phyloP scores from a whole-genome alignment of 2,113 vertebrate genomes.

The Triplophysa rosa region DNA sequence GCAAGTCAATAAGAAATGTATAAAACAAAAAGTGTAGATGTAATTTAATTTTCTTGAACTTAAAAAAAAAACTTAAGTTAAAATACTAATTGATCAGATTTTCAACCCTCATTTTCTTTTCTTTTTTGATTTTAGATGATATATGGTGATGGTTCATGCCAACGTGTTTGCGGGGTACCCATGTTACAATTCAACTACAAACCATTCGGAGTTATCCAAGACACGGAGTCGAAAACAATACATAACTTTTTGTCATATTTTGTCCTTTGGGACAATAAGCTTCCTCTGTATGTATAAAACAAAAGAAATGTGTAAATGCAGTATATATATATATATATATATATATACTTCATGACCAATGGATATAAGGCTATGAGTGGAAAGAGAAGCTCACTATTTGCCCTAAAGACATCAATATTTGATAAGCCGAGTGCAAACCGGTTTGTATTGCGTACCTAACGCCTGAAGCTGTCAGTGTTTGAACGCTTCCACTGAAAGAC shows the following conservation, averaged over 20 bases:
- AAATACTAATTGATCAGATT: no score
- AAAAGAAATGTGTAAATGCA: no score
- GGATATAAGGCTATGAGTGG: slow-evolving; percentile 1
- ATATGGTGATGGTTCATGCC: background rate
- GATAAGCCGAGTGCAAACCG: slow-evolving; percentile 54
- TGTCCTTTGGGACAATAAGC: background rate
- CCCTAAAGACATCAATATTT: slow-evolving; percentile 60
- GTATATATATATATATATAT: no score
- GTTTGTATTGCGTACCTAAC: slow-evolving; percentile 51
- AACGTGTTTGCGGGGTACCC: background rate
- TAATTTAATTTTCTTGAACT: no score
- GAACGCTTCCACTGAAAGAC: slow-evolving; percentile 4
- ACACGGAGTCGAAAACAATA: background rate
- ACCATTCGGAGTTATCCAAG: no score
- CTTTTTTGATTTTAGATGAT: background rate
- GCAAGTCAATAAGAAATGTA: no score
- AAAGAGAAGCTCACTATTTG: slow-evolving; percentile 13
- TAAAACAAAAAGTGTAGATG: no score
- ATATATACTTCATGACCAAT: no score
- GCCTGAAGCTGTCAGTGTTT: slow-evolving; percentile 22
- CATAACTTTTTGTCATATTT: background rate
- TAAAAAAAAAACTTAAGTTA: no score
- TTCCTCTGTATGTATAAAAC: background rate
- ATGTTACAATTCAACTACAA: background rate
- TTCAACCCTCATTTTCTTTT: no score